phyloP scores from a whole-genome alignment of 2,113 vertebrate species.

The Montifringilla adamsi region DNA sequence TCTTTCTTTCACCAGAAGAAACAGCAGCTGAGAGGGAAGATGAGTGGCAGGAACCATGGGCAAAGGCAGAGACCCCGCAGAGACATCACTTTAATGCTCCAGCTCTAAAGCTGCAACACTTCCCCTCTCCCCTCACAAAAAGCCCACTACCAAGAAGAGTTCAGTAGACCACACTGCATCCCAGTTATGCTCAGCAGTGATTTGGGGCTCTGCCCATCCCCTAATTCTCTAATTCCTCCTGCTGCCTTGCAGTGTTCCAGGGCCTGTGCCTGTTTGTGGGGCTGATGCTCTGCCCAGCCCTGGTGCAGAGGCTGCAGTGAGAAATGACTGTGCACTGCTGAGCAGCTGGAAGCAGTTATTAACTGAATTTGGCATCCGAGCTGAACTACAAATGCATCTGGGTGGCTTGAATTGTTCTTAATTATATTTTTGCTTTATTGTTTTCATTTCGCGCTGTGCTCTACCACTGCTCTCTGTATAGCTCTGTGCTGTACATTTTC shows the following conservation, averaged over 20 bases:
- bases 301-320: not conserved
- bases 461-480: not conserved
- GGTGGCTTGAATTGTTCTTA: conserved; percentile 38
- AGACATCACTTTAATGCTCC: too few species aligned
- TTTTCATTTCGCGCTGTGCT: conserved; percentile 10
- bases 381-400: conserved; percentile 12
- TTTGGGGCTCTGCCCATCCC: not conserved
- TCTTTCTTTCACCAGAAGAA: not conserved
- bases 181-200: not conserved
- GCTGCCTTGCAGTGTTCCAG: not conserved
- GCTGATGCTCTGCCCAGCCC: not conserved
- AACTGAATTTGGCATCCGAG: not conserved
- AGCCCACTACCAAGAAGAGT: not conserved
- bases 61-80: not conserved
- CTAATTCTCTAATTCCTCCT: not conserved
- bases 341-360: conserved; percentile 37
- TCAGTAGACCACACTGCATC: accelerated
- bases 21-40: accelerated
- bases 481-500: not conserved
- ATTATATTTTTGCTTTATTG: conserved; percentile 55
- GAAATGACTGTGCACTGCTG: not conserved
- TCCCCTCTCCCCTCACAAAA: accelerated
- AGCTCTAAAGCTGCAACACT: not conserved
- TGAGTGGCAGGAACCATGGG: not conserved
- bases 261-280: not conserved